phyloP scores from a whole-genome alignment of 2,888 invertebrate species.

The Galeopsomyia nigrocyanea region DNA sequence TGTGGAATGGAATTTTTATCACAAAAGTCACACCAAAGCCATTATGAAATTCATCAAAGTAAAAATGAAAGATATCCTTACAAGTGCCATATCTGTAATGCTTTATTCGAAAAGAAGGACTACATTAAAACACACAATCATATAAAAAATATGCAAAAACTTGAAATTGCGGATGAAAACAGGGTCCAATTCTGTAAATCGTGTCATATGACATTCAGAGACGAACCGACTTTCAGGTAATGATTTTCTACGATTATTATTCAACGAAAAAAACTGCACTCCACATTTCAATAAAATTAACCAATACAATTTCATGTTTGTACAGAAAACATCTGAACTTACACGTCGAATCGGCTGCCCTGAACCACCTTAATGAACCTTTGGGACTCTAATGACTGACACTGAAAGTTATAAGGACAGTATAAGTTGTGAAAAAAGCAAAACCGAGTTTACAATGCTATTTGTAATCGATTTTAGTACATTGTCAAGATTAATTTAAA shows the following conservation, averaged over 20 bases:
- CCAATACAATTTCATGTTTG: background rate
- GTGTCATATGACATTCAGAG: slow-evolving; percentile 57
- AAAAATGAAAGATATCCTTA: slow-evolving; percentile 52
- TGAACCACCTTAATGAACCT: too few relatives aligned
- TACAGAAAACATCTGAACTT: too few relatives aligned
- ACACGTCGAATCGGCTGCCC: too few relatives aligned
- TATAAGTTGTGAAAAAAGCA: too few relatives aligned
- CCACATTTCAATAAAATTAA: slow-evolving; percentile 21
- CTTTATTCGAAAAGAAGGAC: slow-evolving; percentile 44
- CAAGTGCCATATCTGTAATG: slow-evolving; percentile 58
- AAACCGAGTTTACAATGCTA: too few relatives aligned
- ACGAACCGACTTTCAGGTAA: slow-evolving; percentile 57
- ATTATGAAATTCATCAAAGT: slow-evolving; percentile 43
- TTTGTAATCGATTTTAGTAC: too few relatives aligned
- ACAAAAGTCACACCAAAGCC: slow-evolving; percentile 52
- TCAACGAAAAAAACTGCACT: too few relatives aligned
- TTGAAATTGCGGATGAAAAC: slow-evolving; percentile 22
- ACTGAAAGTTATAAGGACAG: too few relatives aligned
- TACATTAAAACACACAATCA: slow-evolving; percentile 21
- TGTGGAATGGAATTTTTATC: slow-evolving; percentile 55
- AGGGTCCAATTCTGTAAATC: slow-evolving; percentile 49
- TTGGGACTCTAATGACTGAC: too few relatives aligned
- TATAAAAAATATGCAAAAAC: slow-evolving; percentile 8
- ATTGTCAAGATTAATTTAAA: too few relatives aligned
- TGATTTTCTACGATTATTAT: too few relatives aligned